Conservation (phyloP, 2,113 vertebrate genomes). For the Boulengeromyrus knoepffleri region DNA sequence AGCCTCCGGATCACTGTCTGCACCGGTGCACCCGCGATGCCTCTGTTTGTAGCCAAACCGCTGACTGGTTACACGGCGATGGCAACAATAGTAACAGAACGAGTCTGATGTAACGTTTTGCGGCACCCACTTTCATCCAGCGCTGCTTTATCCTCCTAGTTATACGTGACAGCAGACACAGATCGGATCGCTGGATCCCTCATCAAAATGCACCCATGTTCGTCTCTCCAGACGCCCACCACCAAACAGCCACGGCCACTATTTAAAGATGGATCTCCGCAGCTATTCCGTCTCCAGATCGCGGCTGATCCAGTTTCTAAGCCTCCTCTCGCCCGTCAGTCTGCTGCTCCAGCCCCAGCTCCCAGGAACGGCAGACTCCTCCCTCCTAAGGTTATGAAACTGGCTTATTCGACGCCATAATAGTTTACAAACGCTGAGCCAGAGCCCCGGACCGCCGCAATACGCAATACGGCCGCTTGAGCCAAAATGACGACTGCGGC, state of each 20-base stretch:
- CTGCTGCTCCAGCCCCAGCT: constrained; percentile 33
- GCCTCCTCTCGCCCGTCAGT: constrained; percentile 20
- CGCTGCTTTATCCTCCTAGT: background rate
- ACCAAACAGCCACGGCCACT: constrained; percentile 11
- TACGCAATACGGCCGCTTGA: constrained; percentile 32
- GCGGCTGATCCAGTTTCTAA: constrained; percentile 25
- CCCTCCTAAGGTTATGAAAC: constrained; percentile 58
- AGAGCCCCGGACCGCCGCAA: constrained; percentile 17
- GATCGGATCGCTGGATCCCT: constrained; percentile 14
- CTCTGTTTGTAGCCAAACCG: background rate
- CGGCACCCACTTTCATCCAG: background rate
- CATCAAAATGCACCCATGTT: constrained; percentile 12
- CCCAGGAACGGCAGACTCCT: constrained; percentile 55
- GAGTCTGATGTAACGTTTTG: constrained; percentile 17
- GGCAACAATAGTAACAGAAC: background rate
- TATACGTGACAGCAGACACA: background rate
- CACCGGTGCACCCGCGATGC: background rate
- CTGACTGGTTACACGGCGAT: background rate
- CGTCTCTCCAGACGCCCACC: background rate
- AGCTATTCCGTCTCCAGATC: constrained; percentile 6
- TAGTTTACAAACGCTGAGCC: constrained; percentile 37
- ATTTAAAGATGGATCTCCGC: constrained; percentile 25
- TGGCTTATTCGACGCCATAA: constrained; percentile 49
- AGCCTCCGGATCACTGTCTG: background rate
- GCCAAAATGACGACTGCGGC: constrained; percentile 51